Conservation (phyloP, 2,888 invertebrate genomes). For the Rhagophthalmus giganteus region DNA sequence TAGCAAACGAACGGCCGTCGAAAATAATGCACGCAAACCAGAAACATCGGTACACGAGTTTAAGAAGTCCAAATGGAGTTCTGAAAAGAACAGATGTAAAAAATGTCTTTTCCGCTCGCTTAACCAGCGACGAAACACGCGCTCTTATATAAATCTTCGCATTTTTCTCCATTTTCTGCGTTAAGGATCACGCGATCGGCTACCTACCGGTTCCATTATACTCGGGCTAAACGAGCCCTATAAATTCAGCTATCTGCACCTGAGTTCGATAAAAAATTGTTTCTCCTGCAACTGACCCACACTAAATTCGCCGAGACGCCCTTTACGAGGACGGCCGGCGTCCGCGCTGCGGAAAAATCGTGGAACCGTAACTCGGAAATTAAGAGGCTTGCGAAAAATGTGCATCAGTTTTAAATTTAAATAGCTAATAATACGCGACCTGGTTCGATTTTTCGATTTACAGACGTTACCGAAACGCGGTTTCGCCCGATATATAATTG, state of each 20-base stretch:
- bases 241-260: slow-evolving; percentile 29
- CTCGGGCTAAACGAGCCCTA: slow-evolving; percentile 21
- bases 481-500: no score
- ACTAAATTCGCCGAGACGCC: slow-evolving; percentile 8
- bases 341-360: no score
- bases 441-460: no score
- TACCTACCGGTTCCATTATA: slow-evolving; percentile 26
- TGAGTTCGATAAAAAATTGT: slow-evolving; percentile 21
- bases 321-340: slow-evolving; percentile 5
- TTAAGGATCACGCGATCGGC: slow-evolving; percentile 29
- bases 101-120: slow-evolving; percentile 33
- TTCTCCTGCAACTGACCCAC: slow-evolving; percentile 22
- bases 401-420: not conserved
- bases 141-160: slow-evolving; percentile 31
- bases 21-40: no score
- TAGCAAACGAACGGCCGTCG: no score
- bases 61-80: slow-evolving; percentile 23
- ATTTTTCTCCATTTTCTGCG: slow-evolving; percentile 30
- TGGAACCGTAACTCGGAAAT: no score
- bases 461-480: no score
- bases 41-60: no score
- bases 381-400: no score
- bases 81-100: slow-evolving; percentile 36
- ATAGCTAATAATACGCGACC: slow-evolving; percentile 1
- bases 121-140: slow-evolving; percentile 28